Evolutionary conservation across 2,888 invertebrate species (phyloP).

Genomic region (Drosophila hamatofila): DNA sequence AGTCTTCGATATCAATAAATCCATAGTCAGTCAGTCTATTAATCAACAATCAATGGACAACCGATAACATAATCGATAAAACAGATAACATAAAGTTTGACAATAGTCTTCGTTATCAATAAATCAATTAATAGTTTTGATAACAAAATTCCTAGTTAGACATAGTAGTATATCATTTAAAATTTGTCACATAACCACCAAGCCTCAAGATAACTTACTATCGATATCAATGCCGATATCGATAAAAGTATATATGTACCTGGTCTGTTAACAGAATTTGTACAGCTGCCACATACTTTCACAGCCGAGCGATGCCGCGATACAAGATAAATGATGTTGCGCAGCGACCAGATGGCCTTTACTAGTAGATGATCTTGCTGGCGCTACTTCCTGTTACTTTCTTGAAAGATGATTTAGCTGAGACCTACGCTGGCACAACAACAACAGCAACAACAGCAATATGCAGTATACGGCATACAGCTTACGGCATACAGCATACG

Average conservation of each 20-base stretch:
- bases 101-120: too few species aligned
- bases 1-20: too few species aligned
- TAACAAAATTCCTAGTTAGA: too few species aligned
- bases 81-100: too few species aligned
- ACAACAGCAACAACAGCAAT: not conserved
- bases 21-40: too few species aligned
- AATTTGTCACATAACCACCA: too few species aligned
- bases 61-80: too few species aligned
- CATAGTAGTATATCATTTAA: too few species aligned
- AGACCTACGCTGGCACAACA: constrained; percentile 49
- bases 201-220: too few species aligned
- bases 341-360: constrained; percentile 6
- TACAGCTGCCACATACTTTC: constrained; percentile 3
- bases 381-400: constrained; percentile 8
- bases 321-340: constrained; percentile 10
- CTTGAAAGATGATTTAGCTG: constrained; percentile 31
- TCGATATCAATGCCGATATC: not conserved
- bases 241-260: not conserved
- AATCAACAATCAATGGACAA: too few species aligned
- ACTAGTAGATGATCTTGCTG: constrained; percentile 4
- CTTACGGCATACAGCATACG: not conserved
- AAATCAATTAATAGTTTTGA: too few species aligned
- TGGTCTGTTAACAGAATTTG: not conserved
- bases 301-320: not conserved
- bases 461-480: constrained; percentile 2